Percentiles rank a stretch among this genome's conserved stretches.
phyloP scores from a whole-genome alignment of 2,797 vertebrate species.

The Oreonectes daqikongensis region DNA sequence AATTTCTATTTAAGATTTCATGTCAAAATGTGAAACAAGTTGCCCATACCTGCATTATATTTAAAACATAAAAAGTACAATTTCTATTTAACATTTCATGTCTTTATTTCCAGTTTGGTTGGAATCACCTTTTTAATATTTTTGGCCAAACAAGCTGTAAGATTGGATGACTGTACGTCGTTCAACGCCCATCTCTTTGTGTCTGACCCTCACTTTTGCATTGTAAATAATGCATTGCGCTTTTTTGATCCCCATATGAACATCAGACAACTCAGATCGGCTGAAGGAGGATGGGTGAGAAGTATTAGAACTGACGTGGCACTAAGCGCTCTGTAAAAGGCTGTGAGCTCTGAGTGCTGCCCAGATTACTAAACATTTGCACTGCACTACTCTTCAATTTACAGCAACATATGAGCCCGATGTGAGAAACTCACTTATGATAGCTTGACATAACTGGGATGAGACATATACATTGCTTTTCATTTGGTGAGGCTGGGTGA shows the following conservation, averaged over 20 bases:
- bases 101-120: neutral
- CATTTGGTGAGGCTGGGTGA: neutral
- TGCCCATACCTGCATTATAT: neutral
- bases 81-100: neutral
- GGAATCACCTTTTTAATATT: neutral
- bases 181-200: neutral
- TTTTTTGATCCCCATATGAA: constrained; percentile 22
- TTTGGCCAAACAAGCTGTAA: neutral
- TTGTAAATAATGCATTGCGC: constrained; percentile 7
- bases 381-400: constrained; percentile 28
- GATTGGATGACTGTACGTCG: neutral
- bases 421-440: neutral
- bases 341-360: constrained; percentile 36
- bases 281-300: constrained; percentile 34
- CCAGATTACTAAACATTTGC: constrained; percentile 44
- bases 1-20: neutral
- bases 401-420: constrained; percentile 28
- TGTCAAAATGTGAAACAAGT: neutral
- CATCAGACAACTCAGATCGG: constrained; percentile 29
- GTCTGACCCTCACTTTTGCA: neutral
- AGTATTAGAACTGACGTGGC: constrained; percentile 46
- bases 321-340: constrained; percentile 42
- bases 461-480: constrained; percentile 9
- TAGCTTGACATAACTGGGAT: constrained; percentile 13
- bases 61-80: neutral